Evolutionary conservation across 1,140 invertebrate genomes (phyloP), one percentile per base, ranked within the genome.

Genomic region (Pseudomyrmex pallidus): DNA sequence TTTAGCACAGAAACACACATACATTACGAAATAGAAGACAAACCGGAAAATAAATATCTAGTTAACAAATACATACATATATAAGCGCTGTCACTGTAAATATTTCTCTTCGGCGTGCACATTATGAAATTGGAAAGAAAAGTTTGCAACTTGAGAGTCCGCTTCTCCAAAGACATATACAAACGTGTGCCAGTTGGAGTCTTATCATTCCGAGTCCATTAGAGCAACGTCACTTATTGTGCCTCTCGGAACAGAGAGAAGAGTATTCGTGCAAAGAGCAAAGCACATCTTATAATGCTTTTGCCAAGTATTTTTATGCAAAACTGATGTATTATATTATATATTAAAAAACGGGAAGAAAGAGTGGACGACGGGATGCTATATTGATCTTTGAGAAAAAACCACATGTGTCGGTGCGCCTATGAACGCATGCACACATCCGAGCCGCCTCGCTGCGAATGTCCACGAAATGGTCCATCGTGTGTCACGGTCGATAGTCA

Each of bases 331-430:
- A 78, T 78, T 77, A 68, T 57, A 78, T 68, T 35, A 5, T 35
- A 35, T 35, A 7, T 35, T 35, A 78, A 78, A 78, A 78, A 52
- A 78, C 63, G 48, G 61, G 44, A 25, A 0, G 35, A 35, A 48
- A 44, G 25, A n/a, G 15, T 56, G 17, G 52, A 48, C 52, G 52
- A 48, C 10, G 2, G 1, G 12, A 17, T 5, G 17, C 35, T 25
- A 44, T 57, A 68, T 15, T 78, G 64, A 78, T 64, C 64, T 78
- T 78, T 78, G 63, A 78, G 52, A 78, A 78, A 68, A 68, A 68
- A 63, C 5, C n/a, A 12, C 56, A 9, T 68, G n/a, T 56, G 13
- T 12, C 54, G 46, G 13, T 10, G 5, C 57, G 73, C 9, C 44
- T 68, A 44, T 13, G 2, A 54, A 12, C 2, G 7, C 59, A 74